phyloP scores from a whole-genome alignment of 1,140 invertebrate species.

The Drosophila sucinea region DNA sequence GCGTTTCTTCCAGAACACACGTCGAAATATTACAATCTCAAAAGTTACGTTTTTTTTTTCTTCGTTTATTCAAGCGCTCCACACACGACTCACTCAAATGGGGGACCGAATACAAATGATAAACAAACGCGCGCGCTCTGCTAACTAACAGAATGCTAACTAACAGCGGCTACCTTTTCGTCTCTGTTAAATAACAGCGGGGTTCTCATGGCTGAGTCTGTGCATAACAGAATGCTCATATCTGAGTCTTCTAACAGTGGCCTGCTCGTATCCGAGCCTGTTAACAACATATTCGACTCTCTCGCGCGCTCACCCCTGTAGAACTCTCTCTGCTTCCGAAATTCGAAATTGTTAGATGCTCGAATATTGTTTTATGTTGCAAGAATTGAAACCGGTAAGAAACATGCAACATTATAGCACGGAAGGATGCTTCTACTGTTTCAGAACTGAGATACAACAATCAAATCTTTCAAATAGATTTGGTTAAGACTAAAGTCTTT shows the following conservation, averaged over 20 bases:
- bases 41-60: conserved; percentile 33
- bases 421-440: too few species aligned
- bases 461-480: too few species aligned
- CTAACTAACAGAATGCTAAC: too few species aligned
- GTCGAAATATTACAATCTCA: conserved; percentile 10
- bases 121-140: conserved; percentile 5
- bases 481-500: too few species aligned
- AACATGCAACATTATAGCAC: too few species aligned
- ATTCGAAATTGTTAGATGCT: conserved; percentile 23
- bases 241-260: conserved; percentile 20
- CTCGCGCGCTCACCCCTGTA: background rate
- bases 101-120: conserved; percentile 50
- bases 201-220: background rate
- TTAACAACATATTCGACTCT: background rate
- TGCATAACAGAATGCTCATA: conserved; percentile 11
- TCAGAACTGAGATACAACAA: too few species aligned
- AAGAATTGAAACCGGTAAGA: background rate
- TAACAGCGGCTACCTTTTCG: too few species aligned
- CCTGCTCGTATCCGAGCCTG: conserved; percentile 21
- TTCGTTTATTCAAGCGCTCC: conserved; percentile 30
- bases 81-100: conserved; percentile 45
- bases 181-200: too few species aligned
- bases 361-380: background rate
- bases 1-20: conserved; percentile 51
- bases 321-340: conserved; percentile 17